Conservation (phyloP, 2,888 invertebrate species). For the Lottia scabra region DNA sequence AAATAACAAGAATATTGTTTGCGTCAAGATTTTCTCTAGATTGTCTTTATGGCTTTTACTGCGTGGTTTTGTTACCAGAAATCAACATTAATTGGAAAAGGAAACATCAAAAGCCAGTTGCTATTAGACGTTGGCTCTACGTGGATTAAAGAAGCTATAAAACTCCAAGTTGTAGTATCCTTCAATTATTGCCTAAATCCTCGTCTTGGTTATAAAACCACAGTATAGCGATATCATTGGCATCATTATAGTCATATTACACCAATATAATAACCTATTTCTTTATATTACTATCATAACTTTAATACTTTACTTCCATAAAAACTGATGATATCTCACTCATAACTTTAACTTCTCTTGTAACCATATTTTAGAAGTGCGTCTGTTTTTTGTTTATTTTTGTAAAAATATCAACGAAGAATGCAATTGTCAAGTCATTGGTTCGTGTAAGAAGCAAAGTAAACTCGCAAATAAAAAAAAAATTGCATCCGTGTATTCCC, state of each 20-base stretch:
- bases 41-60: constrained; percentile 3
- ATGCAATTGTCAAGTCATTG: too few relatives aligned
- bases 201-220: not conserved
- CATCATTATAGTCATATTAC: constrained; percentile 3
- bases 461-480: too few relatives aligned
- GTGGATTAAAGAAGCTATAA: not conserved
- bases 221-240: not conserved
- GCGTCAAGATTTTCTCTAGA: constrained; percentile 2
- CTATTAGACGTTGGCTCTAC: not conserved
- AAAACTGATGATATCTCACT: too few relatives aligned
- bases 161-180: not conserved
- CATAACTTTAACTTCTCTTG: too few relatives aligned
- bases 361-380: too few relatives aligned
- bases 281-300: not conserved
- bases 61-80: not conserved
- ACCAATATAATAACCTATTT: not conserved
- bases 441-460: too few relatives aligned
- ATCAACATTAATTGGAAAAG: not conserved
- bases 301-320: not conserved
- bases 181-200: constrained; percentile 3
- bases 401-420: too few relatives aligned
- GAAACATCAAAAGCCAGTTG: constrained; percentile 2
- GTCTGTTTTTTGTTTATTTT: too few relatives aligned
- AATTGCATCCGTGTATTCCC: too few relatives aligned
- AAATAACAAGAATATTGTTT: not conserved